Conservation (phyloP, 2,797 vertebrate genomes). For the Mycteria americana region DNA sequence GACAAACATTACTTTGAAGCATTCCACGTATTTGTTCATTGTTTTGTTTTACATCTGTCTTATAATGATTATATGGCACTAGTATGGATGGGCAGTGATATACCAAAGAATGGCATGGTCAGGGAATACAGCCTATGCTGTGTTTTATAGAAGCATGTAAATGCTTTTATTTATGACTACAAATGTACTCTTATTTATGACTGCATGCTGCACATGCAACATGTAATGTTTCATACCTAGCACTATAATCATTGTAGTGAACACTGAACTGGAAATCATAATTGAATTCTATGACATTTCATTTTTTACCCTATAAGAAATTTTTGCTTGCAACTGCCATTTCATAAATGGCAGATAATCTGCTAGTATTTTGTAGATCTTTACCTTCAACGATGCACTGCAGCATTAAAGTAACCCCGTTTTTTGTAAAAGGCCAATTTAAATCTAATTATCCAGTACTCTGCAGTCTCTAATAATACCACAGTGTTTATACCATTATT, state of each 20-base stretch:
- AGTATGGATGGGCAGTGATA: neutral
- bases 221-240: neutral
- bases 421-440: neutral
- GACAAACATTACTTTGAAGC: neutral
- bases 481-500: neutral
- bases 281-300: neutral
- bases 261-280: neutral
- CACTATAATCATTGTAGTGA: neutral
- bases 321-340: neutral
- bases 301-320: neutral
- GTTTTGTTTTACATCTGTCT: neutral
- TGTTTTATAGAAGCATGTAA: neutral
- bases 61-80: neutral
- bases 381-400: neutral
- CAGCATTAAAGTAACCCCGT: neutral
- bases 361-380: neutral
- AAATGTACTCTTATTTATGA: neutral
- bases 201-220: neutral
- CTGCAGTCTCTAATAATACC: neutral
- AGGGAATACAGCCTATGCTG: neutral
- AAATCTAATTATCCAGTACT: conserved; percentile 5
- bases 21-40: neutral
- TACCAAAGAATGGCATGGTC: neutral
- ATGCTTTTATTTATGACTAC: neutral
- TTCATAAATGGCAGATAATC: neutral